These are phyloP conservation scores for Carterocephalus palaemon DNA, from an alignment of 2,888 invertebrate species.

Conservation along the genomic window DNA sequence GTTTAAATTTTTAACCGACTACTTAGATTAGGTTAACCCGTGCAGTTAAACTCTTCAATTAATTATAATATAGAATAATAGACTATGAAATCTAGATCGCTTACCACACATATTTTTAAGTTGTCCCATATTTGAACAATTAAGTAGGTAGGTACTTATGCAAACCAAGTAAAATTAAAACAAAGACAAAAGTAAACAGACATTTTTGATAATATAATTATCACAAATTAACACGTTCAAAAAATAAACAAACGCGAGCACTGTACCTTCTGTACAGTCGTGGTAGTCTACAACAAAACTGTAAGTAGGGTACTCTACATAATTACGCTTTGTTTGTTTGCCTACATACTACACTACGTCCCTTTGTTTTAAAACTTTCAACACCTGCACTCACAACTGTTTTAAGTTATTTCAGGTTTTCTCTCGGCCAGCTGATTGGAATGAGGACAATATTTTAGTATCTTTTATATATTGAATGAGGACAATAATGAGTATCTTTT, in stretches of 20 bases:
- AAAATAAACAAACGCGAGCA: not conserved
- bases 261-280: too few relatives aligned
- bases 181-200: not conserved
- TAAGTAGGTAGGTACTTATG: not conserved
- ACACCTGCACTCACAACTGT: conserved; percentile 1
- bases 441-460: conserved; percentile 6
- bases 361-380: not conserved
- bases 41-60: too few relatives aligned
- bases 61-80: too few relatives aligned
- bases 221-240: not conserved
- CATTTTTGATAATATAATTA: not conserved
- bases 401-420: conserved; percentile 1
- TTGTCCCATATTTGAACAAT: conserved; percentile 9
- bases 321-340: not conserved
- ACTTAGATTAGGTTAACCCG: too few relatives aligned
- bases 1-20: too few relatives aligned
- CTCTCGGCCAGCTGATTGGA: conserved; percentile 1
- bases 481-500: too few relatives aligned
- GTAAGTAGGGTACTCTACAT: conserved; percentile 9
- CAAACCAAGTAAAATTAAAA: not conserved
- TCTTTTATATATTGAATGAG: too few relatives aligned
- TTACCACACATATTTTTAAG: conserved; percentile 6
- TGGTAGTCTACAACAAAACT: conserved; percentile 13
- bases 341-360: too few relatives aligned
- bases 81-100: too few relatives aligned